Percentiles rank a stretch among this genome's conserved stretches.
phyloP scores from a whole-genome alignment of 2,797 vertebrate genomes.

The Chrosomus eos region DNA sequence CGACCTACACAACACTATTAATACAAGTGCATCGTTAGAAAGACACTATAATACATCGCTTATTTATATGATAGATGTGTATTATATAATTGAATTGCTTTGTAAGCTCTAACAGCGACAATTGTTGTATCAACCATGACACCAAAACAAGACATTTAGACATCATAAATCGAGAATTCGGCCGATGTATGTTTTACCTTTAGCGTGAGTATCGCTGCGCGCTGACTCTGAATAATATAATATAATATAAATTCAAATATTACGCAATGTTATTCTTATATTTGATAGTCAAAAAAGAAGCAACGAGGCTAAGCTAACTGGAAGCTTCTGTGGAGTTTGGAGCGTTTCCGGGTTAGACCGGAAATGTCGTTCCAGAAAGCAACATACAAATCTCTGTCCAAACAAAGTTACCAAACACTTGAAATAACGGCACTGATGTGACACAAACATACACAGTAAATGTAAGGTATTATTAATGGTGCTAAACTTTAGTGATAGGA shows the following conservation, averaged over 20 bases:
- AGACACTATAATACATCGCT: background rate
- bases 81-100: too few species aligned
- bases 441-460: too few species aligned
- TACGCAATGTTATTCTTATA: background rate
- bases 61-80: background rate
- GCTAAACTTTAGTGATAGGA: background rate
- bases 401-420: background rate
- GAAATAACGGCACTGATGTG: background rate
- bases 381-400: background rate
- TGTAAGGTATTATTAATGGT: too few species aligned
- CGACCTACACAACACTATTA: background rate
- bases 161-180: background rate
- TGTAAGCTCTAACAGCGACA: background rate
- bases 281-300: background rate
- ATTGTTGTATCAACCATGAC: background rate
- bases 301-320: constrained; percentile 6
- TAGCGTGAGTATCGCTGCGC: background rate
- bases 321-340: background rate
- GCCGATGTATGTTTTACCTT: background rate
- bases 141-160: background rate
- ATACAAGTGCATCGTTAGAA: background rate
- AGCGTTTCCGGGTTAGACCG: constrained; percentile 19
- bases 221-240: background rate
- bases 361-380: background rate
- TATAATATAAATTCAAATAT: background rate